Conservation (phyloP, 1,140 invertebrate genomes). For the Papilio polytes region DNA sequence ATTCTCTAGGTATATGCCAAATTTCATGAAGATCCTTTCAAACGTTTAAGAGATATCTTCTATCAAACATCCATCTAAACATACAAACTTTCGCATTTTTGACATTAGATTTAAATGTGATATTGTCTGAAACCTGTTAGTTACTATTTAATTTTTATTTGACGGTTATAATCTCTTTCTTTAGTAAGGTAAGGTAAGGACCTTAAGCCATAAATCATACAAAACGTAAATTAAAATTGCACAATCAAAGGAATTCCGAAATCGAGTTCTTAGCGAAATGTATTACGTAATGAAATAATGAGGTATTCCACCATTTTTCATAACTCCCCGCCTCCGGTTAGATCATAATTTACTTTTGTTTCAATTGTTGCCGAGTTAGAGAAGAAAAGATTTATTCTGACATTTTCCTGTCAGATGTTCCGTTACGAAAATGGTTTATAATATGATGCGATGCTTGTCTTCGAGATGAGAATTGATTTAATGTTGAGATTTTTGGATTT, state of each 20-base stretch:
- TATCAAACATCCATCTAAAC: too few relatives aligned
- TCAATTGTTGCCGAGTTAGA: slow-evolving; percentile 72
- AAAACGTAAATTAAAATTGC: slow-evolving; percentile 11
- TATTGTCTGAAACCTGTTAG: too few relatives aligned
- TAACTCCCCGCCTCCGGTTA: slow-evolving; percentile 59
- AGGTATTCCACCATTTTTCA: slow-evolving; percentile 62
- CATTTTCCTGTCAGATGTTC: slow-evolving; percentile 48
- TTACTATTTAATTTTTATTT: too few relatives aligned
- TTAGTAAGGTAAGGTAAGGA: too few relatives aligned
- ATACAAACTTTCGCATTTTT: too few relatives aligned
- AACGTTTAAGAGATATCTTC: too few relatives aligned
- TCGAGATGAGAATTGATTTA: neutral
- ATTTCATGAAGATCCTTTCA: too few relatives aligned
- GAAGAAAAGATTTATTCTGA: slow-evolving; percentile 67
- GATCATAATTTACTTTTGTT: slow-evolving; percentile 76
- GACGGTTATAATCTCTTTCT: neutral
- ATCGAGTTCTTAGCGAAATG: slow-evolving; percentile 29
- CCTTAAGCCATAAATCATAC: slow-evolving; percentile 11
- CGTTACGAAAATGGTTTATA: slow-evolving; percentile 37
- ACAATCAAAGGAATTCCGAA: slow-evolving; percentile 18
- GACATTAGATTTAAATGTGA: too few relatives aligned
- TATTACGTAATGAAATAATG: slow-evolving; percentile 50
- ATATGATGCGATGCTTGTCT: slow-evolving; percentile 45
- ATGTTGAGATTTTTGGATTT: neutral
- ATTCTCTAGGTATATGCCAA: too few relatives aligned